A percentile compares a stretch with the other conserved stretches of the same genome.
These are phyloP conservation scores for Nyctalus aviator DNA, from an alignment of 2,797 vertebrate species.

Conservation along the genomic window DNA sequence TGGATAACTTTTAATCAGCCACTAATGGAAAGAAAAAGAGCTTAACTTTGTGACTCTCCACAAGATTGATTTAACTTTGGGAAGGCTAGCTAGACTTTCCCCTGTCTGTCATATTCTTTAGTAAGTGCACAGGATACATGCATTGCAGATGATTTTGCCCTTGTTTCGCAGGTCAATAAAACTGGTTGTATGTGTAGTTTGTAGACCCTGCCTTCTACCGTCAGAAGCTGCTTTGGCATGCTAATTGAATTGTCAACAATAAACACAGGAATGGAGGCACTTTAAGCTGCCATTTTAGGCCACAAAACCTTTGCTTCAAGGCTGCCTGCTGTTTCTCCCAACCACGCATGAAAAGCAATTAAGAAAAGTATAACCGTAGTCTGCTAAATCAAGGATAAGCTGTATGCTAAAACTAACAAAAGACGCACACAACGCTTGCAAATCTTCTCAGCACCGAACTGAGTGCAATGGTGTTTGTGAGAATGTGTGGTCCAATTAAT, in stretches of 20 bases:
- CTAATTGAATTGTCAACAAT: constrained; percentile 62
- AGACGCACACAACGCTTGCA: constrained; percentile 66
- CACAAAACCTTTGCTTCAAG: constrained; percentile 49
- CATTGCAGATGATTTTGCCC: not conserved
- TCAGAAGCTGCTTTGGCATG: constrained; percentile 53
- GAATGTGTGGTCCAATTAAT: constrained; percentile 78
- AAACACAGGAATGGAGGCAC: constrained; percentile 69
- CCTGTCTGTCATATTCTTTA: not conserved
- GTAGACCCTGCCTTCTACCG: not conserved
- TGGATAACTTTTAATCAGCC: constrained; percentile 18
- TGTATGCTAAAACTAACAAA: constrained; percentile 69
- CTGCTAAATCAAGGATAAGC: constrained; percentile 75
- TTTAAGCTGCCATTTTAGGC: constrained; percentile 62
- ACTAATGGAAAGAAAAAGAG: not conserved
- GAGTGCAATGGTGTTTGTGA: constrained; percentile 53
- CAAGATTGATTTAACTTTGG: constrained; percentile 24
- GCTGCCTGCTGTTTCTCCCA: constrained; percentile 75
- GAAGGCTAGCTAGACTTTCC: not conserved
- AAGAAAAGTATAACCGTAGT: constrained; percentile 73
- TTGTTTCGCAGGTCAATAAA: constrained; percentile 29
- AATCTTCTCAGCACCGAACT: constrained; percentile 72
- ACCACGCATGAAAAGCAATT: constrained; percentile 74
- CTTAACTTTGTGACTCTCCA: constrained; percentile 41
- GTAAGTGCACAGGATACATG: constrained; percentile 19
- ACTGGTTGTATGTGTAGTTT: constrained; percentile 1